These are phyloP conservation scores for Pachyseris speciosa DNA, from an alignment of 64 coral and sea anemone genomes.

Conservation along the genomic window DNA sequence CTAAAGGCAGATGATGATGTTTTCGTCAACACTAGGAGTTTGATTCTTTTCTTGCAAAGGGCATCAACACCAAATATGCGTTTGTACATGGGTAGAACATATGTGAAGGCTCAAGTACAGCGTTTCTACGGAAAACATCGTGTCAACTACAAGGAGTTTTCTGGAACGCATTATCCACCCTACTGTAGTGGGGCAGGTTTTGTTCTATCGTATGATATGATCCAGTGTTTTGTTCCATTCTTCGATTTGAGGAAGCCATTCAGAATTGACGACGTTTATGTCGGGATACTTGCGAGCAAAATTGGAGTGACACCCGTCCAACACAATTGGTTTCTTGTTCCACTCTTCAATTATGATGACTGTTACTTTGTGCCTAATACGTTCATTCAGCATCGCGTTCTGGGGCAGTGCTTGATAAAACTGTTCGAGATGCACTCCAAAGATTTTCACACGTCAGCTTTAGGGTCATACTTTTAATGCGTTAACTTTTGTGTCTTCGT, in stretches of 20 bases:
- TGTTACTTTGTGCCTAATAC: conserved; percentile 45
- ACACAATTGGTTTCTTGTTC: conserved; percentile 20
- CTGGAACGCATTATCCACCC: neutral
- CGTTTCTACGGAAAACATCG: conserved; percentile 22
- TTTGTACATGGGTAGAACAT: conserved; percentile 61
- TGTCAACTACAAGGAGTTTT: conserved; percentile 7
- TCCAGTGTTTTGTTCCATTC: neutral
- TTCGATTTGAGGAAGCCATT: conserved; percentile 58
- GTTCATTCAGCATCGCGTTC: conserved; percentile 62
- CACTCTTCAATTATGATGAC: neutral
- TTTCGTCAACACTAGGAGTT: neutral
- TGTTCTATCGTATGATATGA: conserved; percentile 58
- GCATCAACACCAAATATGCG: neutral
- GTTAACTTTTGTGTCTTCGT: too few species aligned
- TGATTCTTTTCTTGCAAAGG: neutral
- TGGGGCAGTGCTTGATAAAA: conserved; percentile 44
- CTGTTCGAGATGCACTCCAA: conserved; percentile 18
- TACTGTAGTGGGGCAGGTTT: conserved; percentile 72
- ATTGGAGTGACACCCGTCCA: neutral
- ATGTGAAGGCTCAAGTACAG: neutral
- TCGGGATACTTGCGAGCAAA: conserved; percentile 51
- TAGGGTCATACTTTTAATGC: conserved; percentile 13
- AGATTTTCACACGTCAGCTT: neutral
- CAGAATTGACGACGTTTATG: conserved; percentile 69
- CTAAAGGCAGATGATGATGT: conserved; percentile 2